A percentile compares a stretch with the other conserved stretches of the same genome.
These are phyloP conservation scores for Ferrisia virgata DNA, from an alignment of 2,888 invertebrate genomes.

Conservation along the genomic window DNA sequence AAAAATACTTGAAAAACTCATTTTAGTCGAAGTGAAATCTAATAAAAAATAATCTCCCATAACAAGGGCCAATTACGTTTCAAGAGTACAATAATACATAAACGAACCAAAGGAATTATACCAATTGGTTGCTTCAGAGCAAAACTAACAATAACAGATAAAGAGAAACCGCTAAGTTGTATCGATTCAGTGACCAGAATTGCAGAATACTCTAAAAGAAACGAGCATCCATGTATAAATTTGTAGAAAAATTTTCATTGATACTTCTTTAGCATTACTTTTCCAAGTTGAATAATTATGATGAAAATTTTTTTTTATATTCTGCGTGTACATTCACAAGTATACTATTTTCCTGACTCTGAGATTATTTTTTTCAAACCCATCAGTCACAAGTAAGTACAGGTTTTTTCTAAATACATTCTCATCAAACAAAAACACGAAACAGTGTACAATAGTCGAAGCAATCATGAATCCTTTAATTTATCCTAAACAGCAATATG, in stretches of 20 bases:
- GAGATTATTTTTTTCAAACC: no score
- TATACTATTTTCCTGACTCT: no score
- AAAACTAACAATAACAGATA: not conserved
- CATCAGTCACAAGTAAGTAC: no score
- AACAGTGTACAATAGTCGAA: no score
- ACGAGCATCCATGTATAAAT: not conserved
- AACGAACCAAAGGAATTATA: not conserved
- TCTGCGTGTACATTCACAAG: no score
- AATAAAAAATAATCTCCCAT: not conserved
- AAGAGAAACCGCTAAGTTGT: slow-evolving; percentile 11
- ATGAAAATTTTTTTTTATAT: no score
- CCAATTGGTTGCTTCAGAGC: not conserved
- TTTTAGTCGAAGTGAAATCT: not conserved
- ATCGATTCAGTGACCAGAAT: not conserved
- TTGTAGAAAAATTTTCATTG: not conserved
- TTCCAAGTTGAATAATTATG: no score
- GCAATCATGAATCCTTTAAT: no score
- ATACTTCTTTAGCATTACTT: no score
- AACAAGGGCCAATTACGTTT: slow-evolving; percentile 6
- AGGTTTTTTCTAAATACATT: no score
- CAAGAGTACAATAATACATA: not conserved
- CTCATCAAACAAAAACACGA: no score
- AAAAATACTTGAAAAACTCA: not conserved
- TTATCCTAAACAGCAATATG: not conserved
- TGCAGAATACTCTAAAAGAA: not conserved